Evolutionary conservation across 2,888 invertebrate genomes (phyloP).

Genomic region (Tanypteryx hageni): DNA sequence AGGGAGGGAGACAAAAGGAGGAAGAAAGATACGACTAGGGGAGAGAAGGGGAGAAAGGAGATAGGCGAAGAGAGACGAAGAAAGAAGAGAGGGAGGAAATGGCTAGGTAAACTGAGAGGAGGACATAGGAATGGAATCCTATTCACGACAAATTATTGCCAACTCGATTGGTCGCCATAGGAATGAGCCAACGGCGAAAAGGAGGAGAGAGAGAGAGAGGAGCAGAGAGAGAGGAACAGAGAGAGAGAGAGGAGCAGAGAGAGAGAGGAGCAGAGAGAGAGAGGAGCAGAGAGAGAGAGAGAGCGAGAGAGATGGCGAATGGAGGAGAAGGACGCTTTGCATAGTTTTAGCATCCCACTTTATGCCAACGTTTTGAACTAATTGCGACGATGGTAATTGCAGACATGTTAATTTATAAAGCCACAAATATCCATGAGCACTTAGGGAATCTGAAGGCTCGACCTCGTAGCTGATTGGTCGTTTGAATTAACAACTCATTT

Average conservation of each 20-base stretch:
- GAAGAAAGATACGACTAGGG: no score
- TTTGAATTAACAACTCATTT: slow-evolving; percentile 59
- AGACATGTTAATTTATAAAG: slow-evolving; percentile 62
- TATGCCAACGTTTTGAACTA: slow-evolving; percentile 58
- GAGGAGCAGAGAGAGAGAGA: background rate
- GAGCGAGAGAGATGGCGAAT: no score
- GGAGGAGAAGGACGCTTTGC: slow-evolving; percentile 22
- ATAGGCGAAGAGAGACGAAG: no score
- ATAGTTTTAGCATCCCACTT: slow-evolving; percentile 10
- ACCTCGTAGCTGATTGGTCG: slow-evolving; percentile 39
- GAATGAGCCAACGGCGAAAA: slow-evolving; percentile 22
- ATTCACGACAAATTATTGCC: slow-evolving; percentile 61
- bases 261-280: background rate
- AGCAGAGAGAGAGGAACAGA: background rate
- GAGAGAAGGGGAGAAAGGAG: background rate
- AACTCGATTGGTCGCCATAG: slow-evolving; percentile 33
- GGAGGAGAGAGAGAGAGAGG: background rate
- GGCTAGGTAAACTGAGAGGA: background rate
- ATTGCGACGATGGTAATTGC: slow-evolving; percentile 56
- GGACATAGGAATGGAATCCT: slow-evolving; percentile 31
- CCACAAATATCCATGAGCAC: slow-evolving; percentile 63
- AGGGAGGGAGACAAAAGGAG: background rate
- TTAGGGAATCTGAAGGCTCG: slow-evolving; percentile 45
- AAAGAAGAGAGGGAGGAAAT: no score
- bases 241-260: background rate